Base-by-base conservation (phyloP, 2,797 vertebrate species). In the Hybognathus amarus region DNA sequence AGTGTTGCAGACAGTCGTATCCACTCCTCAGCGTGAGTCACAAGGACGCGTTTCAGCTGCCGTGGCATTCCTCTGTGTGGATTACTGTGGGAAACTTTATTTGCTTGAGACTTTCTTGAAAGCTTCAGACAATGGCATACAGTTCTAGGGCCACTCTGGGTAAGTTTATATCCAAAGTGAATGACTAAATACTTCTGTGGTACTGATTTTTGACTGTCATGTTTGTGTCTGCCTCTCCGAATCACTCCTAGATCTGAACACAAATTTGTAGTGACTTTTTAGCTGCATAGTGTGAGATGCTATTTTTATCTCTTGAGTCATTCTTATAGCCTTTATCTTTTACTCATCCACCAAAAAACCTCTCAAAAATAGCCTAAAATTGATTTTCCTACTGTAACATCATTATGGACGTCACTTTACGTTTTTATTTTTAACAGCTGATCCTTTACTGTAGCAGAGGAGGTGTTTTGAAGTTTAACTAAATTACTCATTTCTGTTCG, bases 11-110 rank as follows among this genome's bases (percentile, higher is more conserved):
- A 85, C 83, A 59, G 81, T 82, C 75, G 81, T 82, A 56, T 86
- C 89, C 89, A 87, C 90, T 87, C 87, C 88, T 87, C 87, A 88
- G 91, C 89, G 90, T 92, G 90, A 92, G 91, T 93, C 90, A 93
- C 90, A 92, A 88, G 90, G 90, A 94, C 92, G 89, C 91, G 91
- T 89, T n/a, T 89, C 92, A 94, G 94, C 94, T 93, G 93, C 92
- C 89, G 84, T 84, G 83, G 86, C 93, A 82, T 86, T 89, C 83
- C 80, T 78, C 54, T 82, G 63, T 71, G 73, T 75, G 78, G 81
- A 75, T 74, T 83, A 80, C 74, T 81, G 70, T 67, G 82, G 61
- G 74, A 80, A 77, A 83, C 54, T 79, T 85, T 74, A 85, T 83
- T 81, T 75, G 52, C 66, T 71, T 36, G 38, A 82, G 75, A 42